Conservation (phyloP, 2,113 vertebrate genomes). For the Urocynchramus pylzowi region DNA sequence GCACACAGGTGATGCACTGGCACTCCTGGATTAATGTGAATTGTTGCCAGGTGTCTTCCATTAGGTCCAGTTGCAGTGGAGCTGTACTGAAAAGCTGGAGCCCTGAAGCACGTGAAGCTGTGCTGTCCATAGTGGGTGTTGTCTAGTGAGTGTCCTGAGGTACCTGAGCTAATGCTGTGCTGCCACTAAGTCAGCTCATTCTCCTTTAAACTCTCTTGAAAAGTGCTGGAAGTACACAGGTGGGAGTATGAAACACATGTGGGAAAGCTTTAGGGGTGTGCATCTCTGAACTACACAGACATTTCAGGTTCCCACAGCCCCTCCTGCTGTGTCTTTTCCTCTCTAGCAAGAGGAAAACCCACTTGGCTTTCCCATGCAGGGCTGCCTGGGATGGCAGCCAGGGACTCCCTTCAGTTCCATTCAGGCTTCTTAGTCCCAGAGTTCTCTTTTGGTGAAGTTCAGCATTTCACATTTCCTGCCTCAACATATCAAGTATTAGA, state of each 20-base stretch:
- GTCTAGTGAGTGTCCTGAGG: not conserved
- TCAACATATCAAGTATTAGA: not conserved
- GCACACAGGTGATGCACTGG: not conserved
- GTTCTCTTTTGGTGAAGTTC: too few relatives aligned
- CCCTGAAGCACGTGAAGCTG: not conserved
- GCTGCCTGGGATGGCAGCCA: not conserved
- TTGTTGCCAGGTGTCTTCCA: not conserved
- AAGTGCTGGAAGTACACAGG: not conserved
- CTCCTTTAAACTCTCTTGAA: not conserved
- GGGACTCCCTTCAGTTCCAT: not conserved
- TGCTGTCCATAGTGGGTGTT: not conserved
- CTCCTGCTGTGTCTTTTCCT: not conserved
- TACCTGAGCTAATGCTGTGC: not conserved
- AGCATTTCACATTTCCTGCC: not conserved
- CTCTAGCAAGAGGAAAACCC: not conserved
- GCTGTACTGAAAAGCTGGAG: not conserved
- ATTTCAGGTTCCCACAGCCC: not conserved
- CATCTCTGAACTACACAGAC: not conserved
- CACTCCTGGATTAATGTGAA: not conserved
- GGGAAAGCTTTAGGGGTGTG: not conserved
- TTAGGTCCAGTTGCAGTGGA: not conserved
- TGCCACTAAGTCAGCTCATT: not conserved
- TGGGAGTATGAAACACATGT: fast-evolving
- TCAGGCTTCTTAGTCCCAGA: not conserved
- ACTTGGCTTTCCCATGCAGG: not conserved